These are phyloP conservation scores for Scomberomorus guttatus DNA, from an alignment of 2,797 vertebrate species.

Conservation along the genomic window DNA sequence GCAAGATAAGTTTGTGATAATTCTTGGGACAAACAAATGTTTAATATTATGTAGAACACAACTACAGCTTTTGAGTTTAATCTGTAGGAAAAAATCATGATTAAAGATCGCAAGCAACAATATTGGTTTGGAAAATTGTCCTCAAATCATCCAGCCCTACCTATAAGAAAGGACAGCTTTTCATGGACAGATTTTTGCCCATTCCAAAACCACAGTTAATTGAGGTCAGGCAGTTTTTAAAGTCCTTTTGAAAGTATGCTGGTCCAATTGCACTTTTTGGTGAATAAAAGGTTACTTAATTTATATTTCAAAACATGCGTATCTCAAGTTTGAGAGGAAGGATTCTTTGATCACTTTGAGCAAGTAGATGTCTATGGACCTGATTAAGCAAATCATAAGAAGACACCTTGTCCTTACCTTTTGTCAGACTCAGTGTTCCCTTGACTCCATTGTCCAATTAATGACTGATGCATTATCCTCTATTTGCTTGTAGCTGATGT, in stretches of 20 bases:
- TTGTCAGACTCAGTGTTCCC: constrained; percentile 44
- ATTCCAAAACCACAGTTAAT: background rate
- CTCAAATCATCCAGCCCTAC: background rate
- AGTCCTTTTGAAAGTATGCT: background rate
- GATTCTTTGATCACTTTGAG: constrained; percentile 26
- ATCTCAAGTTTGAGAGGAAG: constrained; percentile 17
- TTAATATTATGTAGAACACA: background rate
- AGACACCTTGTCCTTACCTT: constrained; percentile 40
- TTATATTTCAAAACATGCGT: background rate
- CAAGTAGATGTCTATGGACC: constrained; percentile 14
- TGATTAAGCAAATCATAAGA: constrained; percentile 45
- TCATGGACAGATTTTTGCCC: background rate
- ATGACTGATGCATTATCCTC: constrained; percentile 63
- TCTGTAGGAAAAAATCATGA: no score
- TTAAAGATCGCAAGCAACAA: no score
- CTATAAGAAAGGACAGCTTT: background rate
- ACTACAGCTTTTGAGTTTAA: no score
- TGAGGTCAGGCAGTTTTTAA: background rate
- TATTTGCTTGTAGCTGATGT: constrained; percentile 54
- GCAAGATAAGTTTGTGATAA: no score
- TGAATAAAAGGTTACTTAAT: constrained; percentile 9
- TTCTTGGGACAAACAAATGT: background rate
- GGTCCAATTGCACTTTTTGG: background rate
- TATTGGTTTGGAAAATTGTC: background rate
- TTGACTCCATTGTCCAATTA: constrained; percentile 67